Evolutionary conservation across 1,140 invertebrate species (phyloP), one percentile per base, ranked within the genome.

Genomic region (Pectinophora gossypiella): DNA sequence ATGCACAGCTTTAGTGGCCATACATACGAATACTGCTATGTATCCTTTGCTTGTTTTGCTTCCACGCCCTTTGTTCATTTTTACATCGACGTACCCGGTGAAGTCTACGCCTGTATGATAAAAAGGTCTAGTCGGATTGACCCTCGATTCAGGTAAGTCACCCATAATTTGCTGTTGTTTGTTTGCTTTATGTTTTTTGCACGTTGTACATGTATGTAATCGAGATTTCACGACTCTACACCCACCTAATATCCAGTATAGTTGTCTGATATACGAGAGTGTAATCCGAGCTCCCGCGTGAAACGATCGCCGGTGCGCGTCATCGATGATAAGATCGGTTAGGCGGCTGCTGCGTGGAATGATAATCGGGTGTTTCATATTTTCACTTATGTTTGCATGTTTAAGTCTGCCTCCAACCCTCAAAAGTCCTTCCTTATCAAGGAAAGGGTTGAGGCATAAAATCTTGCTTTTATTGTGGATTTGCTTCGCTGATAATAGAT

Each of bases 1-100:
- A 51, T 90, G 87, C 4, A 89, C 64, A 0, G 81, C 85, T 52
- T 85, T 69, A 0, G 69, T 76, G 49, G 23, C 63, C 54, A 59
- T 51, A 45, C 78, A 87, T 0, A 80, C 86, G 36, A 82, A 83
- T 2, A 90, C 15, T 4, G 61, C 69, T 7, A 79, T 58, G 47
- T 71, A 85, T 5, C 70, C 56, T 51, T 86, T 85, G 13, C 13
- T 47, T 7, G 18, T 44, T 48, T 74, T 62, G 6, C 38, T 48
- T 1, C 64, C 54, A 16, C 69, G 35, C 2, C 69, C 64, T 1
- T 75, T 62, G 5, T 46, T 66, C 0, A 71, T 48, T 18, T 47
- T 21, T 4, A 61, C 48, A 7, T 54, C 46, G 6, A 79, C 51
- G 1, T 64, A 64, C 1, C 71, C 75, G 18, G 72, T 74, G 48